Evolutionary conservation across 1,140 invertebrate species (phyloP), one percentile per base, ranked within the genome.

Genomic region (Drosophila hydei): DNA sequence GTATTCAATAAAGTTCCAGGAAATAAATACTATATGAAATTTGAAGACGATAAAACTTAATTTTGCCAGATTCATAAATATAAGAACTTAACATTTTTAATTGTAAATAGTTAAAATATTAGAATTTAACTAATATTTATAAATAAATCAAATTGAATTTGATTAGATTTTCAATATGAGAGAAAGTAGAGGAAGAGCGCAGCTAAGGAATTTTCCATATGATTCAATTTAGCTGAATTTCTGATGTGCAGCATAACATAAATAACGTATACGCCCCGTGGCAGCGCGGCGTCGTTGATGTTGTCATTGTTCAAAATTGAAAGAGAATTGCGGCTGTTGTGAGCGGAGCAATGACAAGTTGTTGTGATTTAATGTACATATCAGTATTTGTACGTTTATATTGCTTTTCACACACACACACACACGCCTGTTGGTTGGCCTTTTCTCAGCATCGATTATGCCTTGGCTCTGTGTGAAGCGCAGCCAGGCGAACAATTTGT

Each of bases 401-500:
- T 75, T 77, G 67, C 62, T 68, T 78, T 76, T 77, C 50, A 47
- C 50, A 45, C 11, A 27, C 43, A 12, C 45, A 19, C 11, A 21
- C 21, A 40, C 4, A 19, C 6, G 6, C 16, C 19, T 14, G 18
- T 36, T 23, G 48, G 40, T 16, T 62, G 59, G 25, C 50, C 52
- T 58, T 59, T 71, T 58, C 54, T 58, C 72, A 71, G 68, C 60
- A 75, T 50, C 65, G 75, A 81, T 85, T 84, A 87, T 85, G 67
- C 77, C 55, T 55, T 48, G 47, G 48, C 30, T 27, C 21, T 65
- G 25, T 65, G 30, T 12, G 36, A 42, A 50, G 70, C 62, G 77
- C 81, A 79, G 25, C 64, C 63, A 79, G 47, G 76, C 76, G 71
- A 43, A 75, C 83, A 77, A 87, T 81, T 81, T 85, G 77, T 85